These are phyloP conservation scores for Trypoxylon attenuatum DNA, from an alignment of 2,888 invertebrate species.

Conservation along the genomic window DNA sequence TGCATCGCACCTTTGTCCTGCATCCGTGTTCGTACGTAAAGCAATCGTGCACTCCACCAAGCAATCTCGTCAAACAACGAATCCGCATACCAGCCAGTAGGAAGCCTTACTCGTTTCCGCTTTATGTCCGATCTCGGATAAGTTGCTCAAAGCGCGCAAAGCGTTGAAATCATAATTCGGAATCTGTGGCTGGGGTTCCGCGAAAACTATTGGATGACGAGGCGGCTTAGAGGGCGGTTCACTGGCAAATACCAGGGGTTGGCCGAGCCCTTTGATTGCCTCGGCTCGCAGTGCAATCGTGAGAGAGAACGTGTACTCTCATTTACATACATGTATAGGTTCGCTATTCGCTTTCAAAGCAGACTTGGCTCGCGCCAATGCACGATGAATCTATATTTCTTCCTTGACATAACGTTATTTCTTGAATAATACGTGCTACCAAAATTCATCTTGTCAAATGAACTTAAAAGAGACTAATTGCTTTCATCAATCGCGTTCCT, in stretches of 20 bases:
- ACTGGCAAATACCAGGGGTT: neutral
- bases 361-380: too few relatives aligned
- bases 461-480: too few relatives aligned
- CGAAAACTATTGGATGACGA: constrained; percentile 8
- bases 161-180: constrained; percentile 37
- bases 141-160: constrained; percentile 27
- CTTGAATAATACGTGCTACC: too few relatives aligned
- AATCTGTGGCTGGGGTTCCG: constrained; percentile 31
- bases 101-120: too few relatives aligned
- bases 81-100: neutral
- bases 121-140: too few relatives aligned
- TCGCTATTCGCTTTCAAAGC: constrained; percentile 27
- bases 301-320: constrained; percentile 20
- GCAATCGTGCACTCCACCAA: too few relatives aligned
- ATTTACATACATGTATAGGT: constrained; percentile 57
- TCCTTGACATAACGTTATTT: too few relatives aligned
- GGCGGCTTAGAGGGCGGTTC: neutral
- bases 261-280: neutral
- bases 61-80: neutral
- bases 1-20: neutral
- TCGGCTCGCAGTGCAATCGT: neutral
- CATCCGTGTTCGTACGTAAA: neutral
- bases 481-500: too few relatives aligned
- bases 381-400: too few relatives aligned
- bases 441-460: too few relatives aligned